Evolutionary conservation across 2,113 vertebrate species (phyloP).

Genomic region (Istiophorus platypterus): DNA sequence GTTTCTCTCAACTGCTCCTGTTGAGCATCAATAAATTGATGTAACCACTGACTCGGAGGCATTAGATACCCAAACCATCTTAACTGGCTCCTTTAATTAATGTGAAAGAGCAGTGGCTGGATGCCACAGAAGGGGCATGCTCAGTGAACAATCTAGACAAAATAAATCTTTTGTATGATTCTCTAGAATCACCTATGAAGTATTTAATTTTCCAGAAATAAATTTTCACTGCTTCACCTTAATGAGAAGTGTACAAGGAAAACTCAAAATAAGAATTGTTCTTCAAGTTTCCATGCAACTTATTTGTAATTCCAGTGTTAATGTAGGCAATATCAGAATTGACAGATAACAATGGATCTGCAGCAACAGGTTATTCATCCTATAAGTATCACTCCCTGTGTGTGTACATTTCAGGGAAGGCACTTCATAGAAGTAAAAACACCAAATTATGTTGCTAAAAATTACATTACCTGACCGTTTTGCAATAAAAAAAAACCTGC

Average conservation of each 20-base stretch:
- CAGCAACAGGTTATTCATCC: not conserved
- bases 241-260: too few species aligned
- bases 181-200: not conserved
- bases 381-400: not conserved
- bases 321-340: not conserved
- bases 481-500: not conserved
- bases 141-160: too few species aligned
- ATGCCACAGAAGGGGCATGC: too few species aligned
- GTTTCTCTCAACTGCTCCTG: not conserved
- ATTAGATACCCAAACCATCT: not conserved
- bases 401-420: not conserved
- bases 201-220: not conserved
- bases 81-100: not conserved
- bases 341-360: not conserved
- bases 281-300: too few species aligned
- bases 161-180: too few species aligned
- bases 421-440: too few species aligned
- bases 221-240: not conserved
- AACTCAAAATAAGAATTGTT: too few species aligned
- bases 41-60: not conserved
- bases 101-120: too few species aligned
- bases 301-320: not conserved
- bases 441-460: not conserved
- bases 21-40: too few species aligned
- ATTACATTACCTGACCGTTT: not conserved